phyloP scores from a whole-genome alignment of 1,140 invertebrate species.

The Probaryconus sp. region DNA sequence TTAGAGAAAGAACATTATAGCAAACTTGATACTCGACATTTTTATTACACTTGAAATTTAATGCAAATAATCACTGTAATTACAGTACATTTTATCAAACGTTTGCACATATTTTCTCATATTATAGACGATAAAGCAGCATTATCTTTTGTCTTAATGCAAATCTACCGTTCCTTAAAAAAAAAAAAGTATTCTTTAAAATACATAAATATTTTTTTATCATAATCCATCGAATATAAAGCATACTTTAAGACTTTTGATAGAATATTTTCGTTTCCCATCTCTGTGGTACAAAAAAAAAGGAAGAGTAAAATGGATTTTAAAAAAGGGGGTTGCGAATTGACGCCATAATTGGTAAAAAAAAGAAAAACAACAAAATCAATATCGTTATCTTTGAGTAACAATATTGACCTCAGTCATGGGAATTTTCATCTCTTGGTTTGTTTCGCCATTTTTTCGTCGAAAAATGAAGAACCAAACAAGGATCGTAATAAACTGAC shows the following conservation, averaged over 20 bases:
- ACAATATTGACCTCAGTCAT: constrained; percentile 27
- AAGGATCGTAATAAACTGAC: constrained; percentile 51
- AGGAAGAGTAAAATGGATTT: constrained; percentile 5
- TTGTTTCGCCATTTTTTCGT: constrained; percentile 32
- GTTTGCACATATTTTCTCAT: constrained; percentile 11
- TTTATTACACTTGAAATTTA: constrained; percentile 41
- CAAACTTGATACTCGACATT: constrained; percentile 30
- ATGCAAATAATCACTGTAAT: constrained; percentile 41
- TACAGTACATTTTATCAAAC: constrained; percentile 19
- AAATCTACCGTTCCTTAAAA: too few species aligned
- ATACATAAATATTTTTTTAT: too few species aligned
- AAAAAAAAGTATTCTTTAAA: too few species aligned
- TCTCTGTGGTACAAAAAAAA: too few species aligned
- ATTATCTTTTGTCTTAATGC: too few species aligned
- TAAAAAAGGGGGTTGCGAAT: constrained; percentile 8
- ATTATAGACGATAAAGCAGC: too few species aligned
- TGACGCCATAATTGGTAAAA: constrained; percentile 16
- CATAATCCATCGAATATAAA: too few species aligned
- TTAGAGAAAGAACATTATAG: constrained; percentile 45
- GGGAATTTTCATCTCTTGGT: constrained; percentile 38
- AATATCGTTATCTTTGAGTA: constrained; percentile 28
- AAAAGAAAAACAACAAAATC: not conserved
- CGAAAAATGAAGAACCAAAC: constrained; percentile 43
- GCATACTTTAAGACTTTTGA: too few species aligned
- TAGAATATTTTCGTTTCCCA: too few species aligned